phyloP scores from a whole-genome alignment of 2,797 vertebrate genomes.

The Hipposideros larvatus region DNA sequence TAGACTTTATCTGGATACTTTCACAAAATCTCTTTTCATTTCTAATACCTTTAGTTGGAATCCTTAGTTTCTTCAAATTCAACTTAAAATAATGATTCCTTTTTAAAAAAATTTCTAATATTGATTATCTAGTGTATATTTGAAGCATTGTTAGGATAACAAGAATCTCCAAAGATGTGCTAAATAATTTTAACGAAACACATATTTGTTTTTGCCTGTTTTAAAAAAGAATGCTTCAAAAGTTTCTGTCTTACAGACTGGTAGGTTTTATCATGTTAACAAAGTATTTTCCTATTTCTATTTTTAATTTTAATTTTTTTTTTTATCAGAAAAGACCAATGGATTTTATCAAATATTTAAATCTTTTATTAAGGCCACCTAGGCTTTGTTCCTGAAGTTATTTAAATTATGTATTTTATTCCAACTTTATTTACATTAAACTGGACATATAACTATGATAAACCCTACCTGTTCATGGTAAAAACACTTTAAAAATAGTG shows the following conservation, averaged over 20 bases:
- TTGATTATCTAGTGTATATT: background rate
- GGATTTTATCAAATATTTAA: conserved; percentile 53
- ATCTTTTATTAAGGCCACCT: background rate
- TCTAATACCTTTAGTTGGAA: conserved; percentile 47
- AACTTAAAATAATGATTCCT: conserved; percentile 42
- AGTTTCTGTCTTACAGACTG: conserved; percentile 7
- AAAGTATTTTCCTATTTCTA: conserved; percentile 8
- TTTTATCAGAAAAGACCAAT: conserved; percentile 7
- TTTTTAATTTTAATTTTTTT: background rate
- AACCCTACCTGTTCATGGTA: background rate
- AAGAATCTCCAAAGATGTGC: conserved; percentile 11
- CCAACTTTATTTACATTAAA: background rate
- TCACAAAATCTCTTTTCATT: conserved; percentile 10
- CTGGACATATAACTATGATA: background rate
- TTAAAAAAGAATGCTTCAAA: conserved; percentile 51
- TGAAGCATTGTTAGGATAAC: background rate
- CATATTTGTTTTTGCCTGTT: conserved; percentile 16
- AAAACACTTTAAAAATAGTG: conserved; percentile 51
- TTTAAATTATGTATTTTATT: conserved; percentile 16
- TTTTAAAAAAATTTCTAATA: background rate
- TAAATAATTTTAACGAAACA: conserved; percentile 53
- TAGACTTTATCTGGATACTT: background rate
- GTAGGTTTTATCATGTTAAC: conserved; percentile 34
- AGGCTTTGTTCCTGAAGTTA: conserved; percentile 35
- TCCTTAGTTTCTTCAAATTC: conserved; percentile 52